A percentile compares a stretch with the other conserved stretches of the same genome.
Conservation (phyloP, 2,113 vertebrate species). For the Scytalopus superciliaris region DNA sequence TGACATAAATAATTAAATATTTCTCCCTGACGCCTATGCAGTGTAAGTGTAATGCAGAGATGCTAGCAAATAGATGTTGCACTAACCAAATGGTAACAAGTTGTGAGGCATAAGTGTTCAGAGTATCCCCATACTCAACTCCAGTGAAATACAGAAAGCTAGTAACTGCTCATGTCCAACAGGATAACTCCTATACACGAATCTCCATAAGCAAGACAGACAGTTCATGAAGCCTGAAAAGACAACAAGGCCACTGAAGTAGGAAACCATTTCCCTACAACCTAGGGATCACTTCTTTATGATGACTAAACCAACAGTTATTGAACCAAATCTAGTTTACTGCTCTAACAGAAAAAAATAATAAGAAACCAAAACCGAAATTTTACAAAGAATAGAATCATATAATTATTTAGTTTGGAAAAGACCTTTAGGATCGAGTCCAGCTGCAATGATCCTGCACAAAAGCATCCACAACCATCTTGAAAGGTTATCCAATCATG, state of each 20-base stretch:
- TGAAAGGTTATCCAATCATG: neutral
- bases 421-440: neutral
- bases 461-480: too few species aligned
- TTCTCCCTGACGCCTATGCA: conserved; percentile 24
- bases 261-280: neutral
- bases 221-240: neutral
- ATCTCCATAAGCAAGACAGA: neutral
- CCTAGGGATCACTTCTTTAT: neutral
- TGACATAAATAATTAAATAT: conserved; percentile 51
- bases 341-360: neutral
- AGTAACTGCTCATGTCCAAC: neutral
- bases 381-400: neutral
- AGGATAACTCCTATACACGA: neutral
- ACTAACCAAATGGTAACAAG: conserved; percentile 15
- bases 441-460: neutral
- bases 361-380: neutral
- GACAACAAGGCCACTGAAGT: neutral
- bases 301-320: neutral
- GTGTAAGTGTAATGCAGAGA: conserved; percentile 27
- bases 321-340: neutral
- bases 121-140: neutral
- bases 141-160: neutral
- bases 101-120: neutral
- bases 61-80: neutral
- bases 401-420: neutral